These are phyloP conservation scores for Augochlora pura DNA, from an alignment of 1,140 invertebrate species.

Conservation along the genomic window DNA sequence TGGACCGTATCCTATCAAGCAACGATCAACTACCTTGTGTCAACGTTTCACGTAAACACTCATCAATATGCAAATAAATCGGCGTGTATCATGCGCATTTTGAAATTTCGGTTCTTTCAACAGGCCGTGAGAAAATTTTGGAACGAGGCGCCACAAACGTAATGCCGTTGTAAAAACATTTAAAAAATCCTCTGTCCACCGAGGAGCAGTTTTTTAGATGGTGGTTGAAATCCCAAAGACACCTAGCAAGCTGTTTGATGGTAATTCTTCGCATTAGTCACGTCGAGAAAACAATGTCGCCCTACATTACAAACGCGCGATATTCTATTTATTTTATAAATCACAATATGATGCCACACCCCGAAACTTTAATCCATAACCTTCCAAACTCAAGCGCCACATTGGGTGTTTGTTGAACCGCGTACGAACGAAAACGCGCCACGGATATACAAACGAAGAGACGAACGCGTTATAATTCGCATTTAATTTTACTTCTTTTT, in stretches of 20 bases:
- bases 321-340: constrained; percentile 63
- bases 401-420: constrained; percentile 60
- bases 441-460: constrained; percentile 48
- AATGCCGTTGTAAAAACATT: not conserved
- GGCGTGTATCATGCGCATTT: constrained; percentile 28
- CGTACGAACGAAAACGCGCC: constrained; percentile 48
- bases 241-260: not conserved
- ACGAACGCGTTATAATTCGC: constrained; percentile 33
- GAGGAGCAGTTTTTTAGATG: constrained; percentile 4
- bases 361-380: constrained; percentile 76
- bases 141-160: not conserved
- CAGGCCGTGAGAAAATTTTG: not conserved
- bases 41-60: constrained; percentile 35
- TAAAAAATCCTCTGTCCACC: constrained; percentile 4
- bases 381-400: constrained; percentile 73
- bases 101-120: not conserved
- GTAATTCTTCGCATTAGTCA: not conserved
- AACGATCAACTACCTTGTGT: constrained; percentile 33
- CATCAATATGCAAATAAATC: constrained; percentile 32
- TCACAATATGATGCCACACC: constrained; percentile 74
- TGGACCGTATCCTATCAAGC: constrained; percentile 65
- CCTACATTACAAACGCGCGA: constrained; percentile 1
- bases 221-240: not conserved
- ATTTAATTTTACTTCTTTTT: constrained; percentile 44
- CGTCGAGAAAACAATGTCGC: not conserved